Evolutionary conservation across 53 echinoderm and acorn worm genomes (phyloP).

Genomic region (Arbacia lixula): DNA sequence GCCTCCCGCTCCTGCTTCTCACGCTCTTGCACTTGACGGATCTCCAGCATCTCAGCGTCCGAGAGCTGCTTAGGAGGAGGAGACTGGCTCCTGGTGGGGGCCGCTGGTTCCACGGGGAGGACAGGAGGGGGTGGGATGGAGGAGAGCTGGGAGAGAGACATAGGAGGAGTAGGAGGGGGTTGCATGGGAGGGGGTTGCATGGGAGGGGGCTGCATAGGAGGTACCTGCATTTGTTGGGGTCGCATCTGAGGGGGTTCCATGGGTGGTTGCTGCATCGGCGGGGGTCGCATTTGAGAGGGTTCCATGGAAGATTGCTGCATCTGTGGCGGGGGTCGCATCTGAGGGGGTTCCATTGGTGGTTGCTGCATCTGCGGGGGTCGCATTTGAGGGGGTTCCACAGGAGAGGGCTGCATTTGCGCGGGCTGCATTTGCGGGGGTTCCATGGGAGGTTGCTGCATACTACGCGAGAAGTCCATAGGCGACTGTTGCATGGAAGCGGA

Average conservation of each 20-base stretch:
- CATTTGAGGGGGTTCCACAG: neutral
- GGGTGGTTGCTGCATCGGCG: constrained; percentile 4
- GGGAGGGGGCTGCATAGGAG: neutral
- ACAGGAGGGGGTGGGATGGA: neutral
- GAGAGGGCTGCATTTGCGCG: constrained; percentile 4
- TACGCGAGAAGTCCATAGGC: neutral
- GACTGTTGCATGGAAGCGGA: neutral
- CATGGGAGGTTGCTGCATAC: too few relatives aligned
- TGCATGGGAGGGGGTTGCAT: constrained; percentile 13
- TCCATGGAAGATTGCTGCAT: neutral
- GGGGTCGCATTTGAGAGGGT: constrained; percentile 2
- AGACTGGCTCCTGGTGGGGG: constrained; percentile 3
- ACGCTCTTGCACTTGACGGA: constrained; percentile 49
- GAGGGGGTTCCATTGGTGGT: neutral
- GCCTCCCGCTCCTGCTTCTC: constrained; percentile 63
- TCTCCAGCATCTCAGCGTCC: constrained; percentile 38
- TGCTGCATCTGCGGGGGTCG: neutral
- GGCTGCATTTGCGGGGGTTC: neutral
- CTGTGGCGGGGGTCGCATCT: neutral
- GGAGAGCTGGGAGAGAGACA: constrained; percentile 20
- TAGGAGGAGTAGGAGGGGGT: constrained; percentile 33
- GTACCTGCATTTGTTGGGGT: neutral
- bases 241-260: constrained; percentile 19
- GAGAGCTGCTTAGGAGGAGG: constrained; percentile 19
- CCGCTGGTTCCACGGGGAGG: constrained; percentile 19